phyloP scores from a whole-genome alignment of 1,140 invertebrate species.

The Drosophila sucinea region DNA sequence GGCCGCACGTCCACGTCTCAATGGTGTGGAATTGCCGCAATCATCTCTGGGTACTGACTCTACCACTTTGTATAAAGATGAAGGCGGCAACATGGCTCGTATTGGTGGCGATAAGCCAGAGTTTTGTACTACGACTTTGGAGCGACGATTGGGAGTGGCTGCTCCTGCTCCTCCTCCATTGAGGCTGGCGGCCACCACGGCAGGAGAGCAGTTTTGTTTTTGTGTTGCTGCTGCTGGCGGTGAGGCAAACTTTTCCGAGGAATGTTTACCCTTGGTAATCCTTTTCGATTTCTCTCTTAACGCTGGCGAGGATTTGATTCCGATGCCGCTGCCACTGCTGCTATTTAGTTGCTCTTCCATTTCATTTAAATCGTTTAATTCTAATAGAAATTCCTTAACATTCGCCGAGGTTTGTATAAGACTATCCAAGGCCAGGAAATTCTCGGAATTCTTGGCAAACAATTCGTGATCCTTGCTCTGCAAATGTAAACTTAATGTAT shows the following conservation, averaged over 20 bases:
- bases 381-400: conserved; percentile 66
- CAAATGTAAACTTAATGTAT: conserved; percentile 87
- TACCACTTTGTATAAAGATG: conserved; percentile 75
- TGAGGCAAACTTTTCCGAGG: conserved; percentile 71
- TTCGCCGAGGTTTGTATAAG: conserved; percentile 84
- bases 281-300: conserved; percentile 75
- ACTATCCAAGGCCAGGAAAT: conserved; percentile 88
- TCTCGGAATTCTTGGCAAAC: conserved; percentile 88
- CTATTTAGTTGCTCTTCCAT: conserved; percentile 46
- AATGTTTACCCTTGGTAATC: conserved; percentile 76
- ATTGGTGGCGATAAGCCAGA: conserved; percentile 68
- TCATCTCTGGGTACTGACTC: conserved; percentile 58
- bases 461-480: conserved; percentile 88
- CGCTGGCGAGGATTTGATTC: conserved; percentile 59
- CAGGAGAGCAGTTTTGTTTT: not conserved
- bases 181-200: conserved; percentile 20
- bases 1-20: conserved; percentile 37
- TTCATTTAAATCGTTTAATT: conserved; percentile 71
- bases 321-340: conserved; percentile 25
- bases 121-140: conserved; percentile 35
- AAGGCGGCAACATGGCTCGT: conserved; percentile 74
- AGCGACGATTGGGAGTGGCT: conserved; percentile 32
- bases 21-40: conserved; percentile 42
- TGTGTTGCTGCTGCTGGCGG: conserved; percentile 8
- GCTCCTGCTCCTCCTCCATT: conserved; percentile 38